Evolutionary conservation across 2,888 invertebrate genomes (phyloP).

Genomic region (Nymphalis c-album): DNA sequence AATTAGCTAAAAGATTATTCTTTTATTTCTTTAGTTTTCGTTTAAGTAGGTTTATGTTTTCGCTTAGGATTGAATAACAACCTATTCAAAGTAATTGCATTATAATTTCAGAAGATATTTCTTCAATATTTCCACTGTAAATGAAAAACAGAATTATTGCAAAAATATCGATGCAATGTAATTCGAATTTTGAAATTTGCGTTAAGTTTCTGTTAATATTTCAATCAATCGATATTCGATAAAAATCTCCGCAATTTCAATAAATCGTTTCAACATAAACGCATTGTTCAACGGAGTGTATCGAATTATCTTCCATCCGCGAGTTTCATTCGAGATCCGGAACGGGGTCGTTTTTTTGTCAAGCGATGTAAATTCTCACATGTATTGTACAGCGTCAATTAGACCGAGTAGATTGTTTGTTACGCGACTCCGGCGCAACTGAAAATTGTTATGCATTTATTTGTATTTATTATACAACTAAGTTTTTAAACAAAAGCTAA

Average conservation of each 20-base stretch:
- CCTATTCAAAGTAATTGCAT: no score
- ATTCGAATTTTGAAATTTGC: background rate
- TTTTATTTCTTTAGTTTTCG: no score
- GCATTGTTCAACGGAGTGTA: slow-evolving; percentile 16
- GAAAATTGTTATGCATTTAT: slow-evolving; percentile 1
- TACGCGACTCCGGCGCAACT: background rate
- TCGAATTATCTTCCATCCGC: slow-evolving; percentile 15
- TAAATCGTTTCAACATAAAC: slow-evolving; percentile 6
- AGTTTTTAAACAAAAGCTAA: background rate
- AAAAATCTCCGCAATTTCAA: background rate
- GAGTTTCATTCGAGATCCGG: slow-evolving; percentile 35
- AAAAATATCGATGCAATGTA: background rate
- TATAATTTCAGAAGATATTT: no score
- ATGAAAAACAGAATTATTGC: background rate
- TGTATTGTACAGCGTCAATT: slow-evolving; percentile 35
- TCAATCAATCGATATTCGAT: slow-evolving; percentile 5
- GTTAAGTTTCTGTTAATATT: background rate
- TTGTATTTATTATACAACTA: background rate
- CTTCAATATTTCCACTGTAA: no score
- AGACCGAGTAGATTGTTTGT: slow-evolving; percentile 28
- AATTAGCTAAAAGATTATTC: no score
- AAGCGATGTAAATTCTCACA: slow-evolving; percentile 42
- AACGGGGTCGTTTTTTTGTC: slow-evolving; percentile 46
- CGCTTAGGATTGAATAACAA: no score
- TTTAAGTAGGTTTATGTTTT: no score